phyloP scores from a whole-genome alignment of 2,797 vertebrate species.

The Galaxias olidus region DNA sequence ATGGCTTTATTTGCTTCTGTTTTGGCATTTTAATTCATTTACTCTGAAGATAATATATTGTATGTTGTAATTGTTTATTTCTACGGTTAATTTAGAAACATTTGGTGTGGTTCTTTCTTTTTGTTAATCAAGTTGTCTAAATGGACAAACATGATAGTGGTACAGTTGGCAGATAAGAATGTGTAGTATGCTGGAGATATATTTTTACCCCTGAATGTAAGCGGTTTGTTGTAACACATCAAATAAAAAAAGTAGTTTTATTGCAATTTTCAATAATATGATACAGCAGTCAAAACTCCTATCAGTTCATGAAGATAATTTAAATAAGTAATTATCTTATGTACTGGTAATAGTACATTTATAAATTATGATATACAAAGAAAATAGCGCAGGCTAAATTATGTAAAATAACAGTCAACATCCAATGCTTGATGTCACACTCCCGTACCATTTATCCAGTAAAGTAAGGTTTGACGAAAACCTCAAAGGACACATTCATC shows the following conservation, averaged over 20 bases:
- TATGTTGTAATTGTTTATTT: no score
- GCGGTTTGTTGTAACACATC: background rate
- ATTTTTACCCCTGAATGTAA: no score
- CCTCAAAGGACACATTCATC: conserved; percentile 58
- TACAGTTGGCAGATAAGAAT: no score
- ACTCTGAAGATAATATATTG: no score
- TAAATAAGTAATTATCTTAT: conserved; percentile 30
- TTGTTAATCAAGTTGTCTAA: no score
- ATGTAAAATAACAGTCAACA: background rate
- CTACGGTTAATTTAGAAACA: no score
- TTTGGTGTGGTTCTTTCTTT: no score
- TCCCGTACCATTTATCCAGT: conserved; percentile 34
- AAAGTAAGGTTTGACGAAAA: conserved; percentile 44
- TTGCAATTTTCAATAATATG: conserved; percentile 70
- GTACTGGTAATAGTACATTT: conserved; percentile 9
- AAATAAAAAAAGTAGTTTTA: conserved; percentile 74
- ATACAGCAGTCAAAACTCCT: conserved; percentile 47
- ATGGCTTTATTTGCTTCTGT: no score
- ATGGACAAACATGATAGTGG: no score
- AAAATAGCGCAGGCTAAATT: conserved; percentile 14
- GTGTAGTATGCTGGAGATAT: background rate
- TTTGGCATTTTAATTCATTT: no score
- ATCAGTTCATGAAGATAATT: conserved; percentile 30
- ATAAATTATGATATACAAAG: conserved; percentile 33
- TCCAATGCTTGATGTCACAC: conserved; percentile 9